Base-by-base conservation (phyloP, 2,113 vertebrate species). In the Enhydra lutris region DNA sequence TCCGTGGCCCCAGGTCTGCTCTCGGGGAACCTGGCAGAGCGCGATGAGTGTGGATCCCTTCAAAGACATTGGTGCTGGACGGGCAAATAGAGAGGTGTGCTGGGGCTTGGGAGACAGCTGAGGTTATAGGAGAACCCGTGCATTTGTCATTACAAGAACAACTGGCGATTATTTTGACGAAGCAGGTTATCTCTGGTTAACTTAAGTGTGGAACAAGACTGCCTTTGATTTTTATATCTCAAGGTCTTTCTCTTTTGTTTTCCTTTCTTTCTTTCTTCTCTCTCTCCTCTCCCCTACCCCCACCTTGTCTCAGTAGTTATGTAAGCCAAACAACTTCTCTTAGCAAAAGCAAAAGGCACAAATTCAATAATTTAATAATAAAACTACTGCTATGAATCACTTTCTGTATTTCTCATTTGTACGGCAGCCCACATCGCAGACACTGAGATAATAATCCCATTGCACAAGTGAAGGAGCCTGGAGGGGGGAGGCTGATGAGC, bases 1-100 rank as follows among this genome's bases (percentile, higher is more conserved):
- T 61, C 17, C 4, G 3, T 3, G 31, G 17, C 39, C 67, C 0
- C 1, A 57, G 57, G 8, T 26, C 55, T 34, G 2, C 7, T 8
- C 67, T 73, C 20, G 3, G 18, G 34, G 52, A 26, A 39, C 7
- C 7, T 3, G 26, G 76, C 13, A 42, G 24, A 17, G 18, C 6
- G 2, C 7, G 21, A 4, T 4, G 69, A 18, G 20, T 4, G 1
- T 1, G n/a, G 65, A 34, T 11, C 6, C 4, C 20, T 9, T 67
- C 17, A 24, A 4, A 69, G 73, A 59, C 73, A 13, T 39, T 0
- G 0, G 61, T 12, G 12, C 23, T 1, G 57, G 18, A 7, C 1
- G 1, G 26, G 57, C 20, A 1, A 31, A 15, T 0, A 1, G 47
- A 4, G 42, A 13, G 42, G n/a, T 7, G 1, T 0, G 0, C 1